These are phyloP conservation scores for Bostrychus sinensis DNA, from an alignment of 2,113 vertebrate genomes.

Conservation along the genomic window DNA sequence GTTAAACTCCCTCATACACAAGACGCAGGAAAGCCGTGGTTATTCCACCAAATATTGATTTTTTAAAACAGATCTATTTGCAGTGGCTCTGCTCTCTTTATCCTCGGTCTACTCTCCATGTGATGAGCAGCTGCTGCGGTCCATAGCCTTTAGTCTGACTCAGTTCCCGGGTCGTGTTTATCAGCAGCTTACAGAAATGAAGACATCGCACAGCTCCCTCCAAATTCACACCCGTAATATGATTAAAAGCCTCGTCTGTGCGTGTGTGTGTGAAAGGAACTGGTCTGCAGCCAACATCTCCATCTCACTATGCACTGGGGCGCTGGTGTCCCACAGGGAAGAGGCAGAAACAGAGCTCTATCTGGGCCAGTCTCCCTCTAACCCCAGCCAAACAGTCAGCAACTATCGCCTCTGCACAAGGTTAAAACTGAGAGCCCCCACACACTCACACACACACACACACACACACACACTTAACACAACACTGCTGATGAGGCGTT, in stretches of 20 bases:
- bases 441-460: no score
- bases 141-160: no score
- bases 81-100: no score
- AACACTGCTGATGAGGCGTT: not conserved
- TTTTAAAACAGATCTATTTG: no score
- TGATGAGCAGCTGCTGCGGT: no score
- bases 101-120: no score
- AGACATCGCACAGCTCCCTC: constrained; percentile 43
- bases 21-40: no score
- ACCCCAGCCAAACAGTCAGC: constrained; percentile 52
- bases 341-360: not conserved
- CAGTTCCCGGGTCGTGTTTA: not conserved
- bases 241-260: constrained; percentile 63
- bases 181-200: constrained; percentile 40
- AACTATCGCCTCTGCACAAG: constrained; percentile 45
- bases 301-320: constrained; percentile 51
- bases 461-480: not conserved
- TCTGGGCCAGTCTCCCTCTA: constrained; percentile 33
- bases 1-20: no score
- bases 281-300: constrained; percentile 69
- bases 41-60: no score
- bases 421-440: constrained; percentile 34
- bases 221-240: constrained; percentile 60
- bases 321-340: constrained; percentile 27
- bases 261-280: constrained; percentile 29